Percentiles rank a stretch among this genome's conserved stretches.
phyloP scores from a whole-genome alignment of 2,797 vertebrate genomes.

The Pipistrellus nathusii region DNA sequence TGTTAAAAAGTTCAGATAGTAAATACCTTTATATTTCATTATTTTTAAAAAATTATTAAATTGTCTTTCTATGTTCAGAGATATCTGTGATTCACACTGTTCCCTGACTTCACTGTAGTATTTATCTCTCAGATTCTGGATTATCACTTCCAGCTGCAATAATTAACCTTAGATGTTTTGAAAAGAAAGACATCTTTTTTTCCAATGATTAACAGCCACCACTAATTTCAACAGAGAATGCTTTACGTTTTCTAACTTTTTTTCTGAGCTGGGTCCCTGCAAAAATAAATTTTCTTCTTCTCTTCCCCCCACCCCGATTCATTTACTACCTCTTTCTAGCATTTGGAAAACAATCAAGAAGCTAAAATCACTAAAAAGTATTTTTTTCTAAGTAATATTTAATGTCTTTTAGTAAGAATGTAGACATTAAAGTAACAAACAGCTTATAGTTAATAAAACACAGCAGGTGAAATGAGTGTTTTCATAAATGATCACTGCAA shows the following conservation, averaged over 20 bases:
- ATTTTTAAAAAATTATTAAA: slow-evolving; percentile 10
- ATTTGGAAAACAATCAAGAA: slow-evolving; percentile 60
- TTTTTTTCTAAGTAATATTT: slow-evolving; percentile 12
- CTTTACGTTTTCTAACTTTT: slow-evolving; percentile 39
- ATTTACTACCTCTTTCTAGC: neutral
- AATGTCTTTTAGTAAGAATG: slow-evolving; percentile 26
- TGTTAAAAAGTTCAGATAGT: slow-evolving; percentile 23
- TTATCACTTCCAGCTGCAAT: slow-evolving; percentile 1
- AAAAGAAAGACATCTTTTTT: slow-evolving; percentile 29
- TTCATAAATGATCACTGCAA: slow-evolving; percentile 30
- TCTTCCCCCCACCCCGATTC: neutral
- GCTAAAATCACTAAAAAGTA: slow-evolving; percentile 47
- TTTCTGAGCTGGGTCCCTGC: neutral
- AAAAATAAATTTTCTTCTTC: slow-evolving; percentile 45
- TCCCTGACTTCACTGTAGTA: neutral
- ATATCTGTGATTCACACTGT: slow-evolving; percentile 1
- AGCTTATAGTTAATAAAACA: neutral
- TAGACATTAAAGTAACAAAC: slow-evolving; percentile 42
- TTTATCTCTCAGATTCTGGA: slow-evolving; percentile 35
- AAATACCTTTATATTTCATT: slow-evolving; percentile 26
- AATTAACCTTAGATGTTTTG: slow-evolving; percentile 40
- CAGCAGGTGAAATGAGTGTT: neutral
- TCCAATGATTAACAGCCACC: neutral
- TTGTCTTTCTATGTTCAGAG: neutral
- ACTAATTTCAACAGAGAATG: neutral